Base-by-base conservation (phyloP, 2,113 vertebrate genomes). In the Ciconia boyciana region DNA sequence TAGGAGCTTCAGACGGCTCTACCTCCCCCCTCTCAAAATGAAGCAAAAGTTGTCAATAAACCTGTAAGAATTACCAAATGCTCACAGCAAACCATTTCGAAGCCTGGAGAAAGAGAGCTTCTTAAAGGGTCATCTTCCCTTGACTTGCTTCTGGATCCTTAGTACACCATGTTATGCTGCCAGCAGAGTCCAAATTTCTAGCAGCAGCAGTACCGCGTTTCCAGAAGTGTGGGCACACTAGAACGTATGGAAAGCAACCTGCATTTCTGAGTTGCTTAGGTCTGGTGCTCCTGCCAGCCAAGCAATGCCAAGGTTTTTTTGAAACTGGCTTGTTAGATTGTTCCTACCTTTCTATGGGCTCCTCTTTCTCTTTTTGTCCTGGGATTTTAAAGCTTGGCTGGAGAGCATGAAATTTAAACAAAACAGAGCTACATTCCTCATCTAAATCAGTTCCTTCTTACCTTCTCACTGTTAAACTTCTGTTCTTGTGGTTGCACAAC, bases 151-250 rank as follows among this genome's bases (percentile, higher is more conserved):
- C 55, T 49, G 55, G 24, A 66, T 81, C 46, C 28, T 70, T 24
- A 54, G 26, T 26, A 32, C 39, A 29, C 36, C 0, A 0, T 34
- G 34, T 17, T 8, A 3, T 2, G 13, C 72, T 91, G 66, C 57
- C 5, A 9, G 13, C 64, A 61, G 20, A 65, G 25, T 82, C 51
- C 14, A 1, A 9, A 52, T 64, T 64, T 52, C 49, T 55, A 65
- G 52, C 18, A 75, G 57, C 36, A 58, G 58, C 0, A 1, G 3
- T 14, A 29, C n/a, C 1, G 7, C 0, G 0, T 51, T 68, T 39
- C 48, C 16, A 68, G 34, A 46, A 88, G 11, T 10, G 26, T 68
- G 29, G 28, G 26, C 52, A 25, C 26, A 6, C 51, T 82, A 39
- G 39, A 71, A 44, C 2, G 0, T 65, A 11, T 39, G 32, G 51